A percentile compares a stretch with the other conserved stretches of the same genome.
phyloP scores from a whole-genome alignment of 2,888 invertebrate genomes.

The Eulithis testata region DNA sequence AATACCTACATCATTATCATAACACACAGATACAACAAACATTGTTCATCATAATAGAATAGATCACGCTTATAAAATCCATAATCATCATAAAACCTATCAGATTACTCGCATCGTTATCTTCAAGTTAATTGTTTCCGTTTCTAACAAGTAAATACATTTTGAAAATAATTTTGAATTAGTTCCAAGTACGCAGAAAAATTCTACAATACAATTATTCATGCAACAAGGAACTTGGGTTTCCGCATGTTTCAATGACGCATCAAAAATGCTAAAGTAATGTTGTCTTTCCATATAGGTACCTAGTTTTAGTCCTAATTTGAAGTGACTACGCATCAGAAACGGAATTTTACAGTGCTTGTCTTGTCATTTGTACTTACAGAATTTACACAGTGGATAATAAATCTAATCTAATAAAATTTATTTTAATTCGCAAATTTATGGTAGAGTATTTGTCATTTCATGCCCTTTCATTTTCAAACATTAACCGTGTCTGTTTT shows the following conservation, averaged over 20 bases:
- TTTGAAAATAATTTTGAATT: slow-evolving; percentile 38
- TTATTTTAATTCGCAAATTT: too few species aligned
- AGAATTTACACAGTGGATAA: background rate
- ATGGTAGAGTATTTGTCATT: too few species aligned
- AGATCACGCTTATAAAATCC: background rate
- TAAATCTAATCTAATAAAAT: too few species aligned
- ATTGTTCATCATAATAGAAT: background rate
- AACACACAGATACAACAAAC: too few species aligned
- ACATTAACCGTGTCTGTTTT: too few species aligned
- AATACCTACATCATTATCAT: too few species aligned
- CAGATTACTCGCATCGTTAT: slow-evolving; percentile 1
- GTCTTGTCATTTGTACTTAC: background rate
- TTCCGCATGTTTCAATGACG: slow-evolving; percentile 42
- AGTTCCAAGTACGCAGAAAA: slow-evolving; percentile 43
- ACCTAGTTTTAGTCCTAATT: slow-evolving; percentile 30
- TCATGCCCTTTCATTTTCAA: too few species aligned
- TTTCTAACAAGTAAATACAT: slow-evolving; percentile 12
- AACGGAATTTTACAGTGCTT: slow-evolving; percentile 15
- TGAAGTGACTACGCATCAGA: slow-evolving; percentile 23
- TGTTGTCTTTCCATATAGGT: slow-evolving; percentile 32
- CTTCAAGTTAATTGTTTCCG: slow-evolving; percentile 29
- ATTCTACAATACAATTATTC: slow-evolving; percentile 36
- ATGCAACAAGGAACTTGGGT: slow-evolving; percentile 36
- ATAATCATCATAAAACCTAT: slow-evolving; percentile 1
- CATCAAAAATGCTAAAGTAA: slow-evolving; percentile 40